Evolutionary conservation across 2,888 invertebrate species (phyloP), one percentile per base, ranked within the genome.

Genomic region (Meta bourneti): DNA sequence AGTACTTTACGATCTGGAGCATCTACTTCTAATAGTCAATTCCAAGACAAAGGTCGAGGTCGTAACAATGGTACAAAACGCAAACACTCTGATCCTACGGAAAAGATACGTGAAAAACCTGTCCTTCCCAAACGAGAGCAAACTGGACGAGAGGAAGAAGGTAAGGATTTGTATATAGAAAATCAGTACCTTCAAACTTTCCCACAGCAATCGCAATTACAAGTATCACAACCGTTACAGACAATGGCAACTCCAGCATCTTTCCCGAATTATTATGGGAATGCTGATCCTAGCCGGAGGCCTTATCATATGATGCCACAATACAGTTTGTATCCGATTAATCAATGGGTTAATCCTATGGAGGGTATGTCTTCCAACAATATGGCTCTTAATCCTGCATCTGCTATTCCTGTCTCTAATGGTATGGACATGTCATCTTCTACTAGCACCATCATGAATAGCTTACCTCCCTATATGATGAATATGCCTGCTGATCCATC

Each of bases 401-500:
- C 86, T 19, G 13, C 71, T n/a, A 70, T 86, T 20, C 75, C 71
- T 69, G 52, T 77, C 48, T n/a, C 84, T 19, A 74, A 77, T 54
- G 77, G 81, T 2, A 72, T 93, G 85, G 89, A 85, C 6, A 80
- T 91, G 71, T 34, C 34, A 34, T 54, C 61, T 61, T 9, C 84
- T 6, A 16, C 79, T 20, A 72, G 34, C 13, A 69, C 72, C 70
- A 75, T 52, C 61, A 19, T 34, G 34, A 34, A 34, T 34, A 2
- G 34, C 34, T 34, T 34, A 34, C 34, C 34, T 34, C 34, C 34
- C 77, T 51, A 77, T 34, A 34, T 34, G 34, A 34, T 34, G 34
- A 34, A 48, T 19, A 81, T 88, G 51, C 72, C n/a, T 79, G 61
- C 80, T 9, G 92, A 78, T 51, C 93, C 93, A 0, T n/a, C n/a